Conservation (phyloP, 1,140 invertebrate species). For the Ridgeia piscesae region DNA sequence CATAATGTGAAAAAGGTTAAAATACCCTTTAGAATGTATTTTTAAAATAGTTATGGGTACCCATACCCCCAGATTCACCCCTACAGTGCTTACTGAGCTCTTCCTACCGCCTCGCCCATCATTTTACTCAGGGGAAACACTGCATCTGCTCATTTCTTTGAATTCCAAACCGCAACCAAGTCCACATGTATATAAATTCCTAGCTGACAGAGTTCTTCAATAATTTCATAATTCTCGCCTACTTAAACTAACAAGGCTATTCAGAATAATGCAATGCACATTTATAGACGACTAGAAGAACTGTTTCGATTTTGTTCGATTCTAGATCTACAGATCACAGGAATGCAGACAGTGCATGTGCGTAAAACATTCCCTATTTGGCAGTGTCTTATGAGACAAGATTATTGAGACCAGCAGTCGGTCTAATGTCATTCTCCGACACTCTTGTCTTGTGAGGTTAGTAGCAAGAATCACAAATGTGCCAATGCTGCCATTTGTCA, state of each 20-base stretch:
- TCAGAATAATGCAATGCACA: background rate
- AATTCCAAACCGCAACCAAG: no score
- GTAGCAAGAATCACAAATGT: background rate
- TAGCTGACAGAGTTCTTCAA: background rate
- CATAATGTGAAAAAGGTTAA: no score
- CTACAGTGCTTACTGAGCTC: no score
- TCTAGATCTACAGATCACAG: background rate
- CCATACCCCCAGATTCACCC: no score
- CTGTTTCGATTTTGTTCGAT: background rate
- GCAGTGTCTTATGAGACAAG: background rate
- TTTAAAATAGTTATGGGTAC: no score
- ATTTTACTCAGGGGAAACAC: no score
- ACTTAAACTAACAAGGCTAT: background rate
- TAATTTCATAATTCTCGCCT: background rate
- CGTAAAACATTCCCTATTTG: background rate
- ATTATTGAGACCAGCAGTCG: background rate
- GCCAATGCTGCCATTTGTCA: background rate
- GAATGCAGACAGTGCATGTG: background rate
- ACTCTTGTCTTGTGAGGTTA: background rate
- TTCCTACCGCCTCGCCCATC: no score
- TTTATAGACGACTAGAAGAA: background rate
- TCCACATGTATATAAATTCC: background rate
- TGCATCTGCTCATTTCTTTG: background rate
- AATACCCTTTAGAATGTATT: no score
- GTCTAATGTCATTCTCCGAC: background rate